phyloP scores from a whole-genome alignment of 2,113 vertebrate species.

The Fukomys damarensis region DNA sequence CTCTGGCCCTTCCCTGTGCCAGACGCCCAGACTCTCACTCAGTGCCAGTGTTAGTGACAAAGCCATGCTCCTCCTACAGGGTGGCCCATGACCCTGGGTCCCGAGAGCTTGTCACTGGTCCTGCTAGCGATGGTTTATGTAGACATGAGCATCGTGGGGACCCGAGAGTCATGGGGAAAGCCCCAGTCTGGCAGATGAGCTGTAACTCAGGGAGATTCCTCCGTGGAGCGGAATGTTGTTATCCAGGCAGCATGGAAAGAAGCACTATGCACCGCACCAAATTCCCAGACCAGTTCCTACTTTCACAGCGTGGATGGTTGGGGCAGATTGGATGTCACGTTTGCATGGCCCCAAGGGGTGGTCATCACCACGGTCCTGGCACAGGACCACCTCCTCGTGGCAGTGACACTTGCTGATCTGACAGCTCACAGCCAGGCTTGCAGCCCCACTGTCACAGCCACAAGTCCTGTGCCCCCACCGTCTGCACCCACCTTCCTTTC shows the following conservation, averaged over 20 bases:
- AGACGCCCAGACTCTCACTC: no score
- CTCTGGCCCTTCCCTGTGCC: background rate
- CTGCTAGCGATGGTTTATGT: background rate
- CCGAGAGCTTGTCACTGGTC: background rate
- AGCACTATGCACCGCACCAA: no score
- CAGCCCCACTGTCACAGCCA: accelerated
- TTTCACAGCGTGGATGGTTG: accelerated
- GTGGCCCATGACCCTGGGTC: no score
- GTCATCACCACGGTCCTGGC: accelerated
- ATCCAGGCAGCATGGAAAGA: background rate
- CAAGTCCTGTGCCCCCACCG: accelerated
- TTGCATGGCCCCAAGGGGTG: background rate
- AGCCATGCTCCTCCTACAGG: no score
- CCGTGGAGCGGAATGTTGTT: background rate
- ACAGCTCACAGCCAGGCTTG: background rate
- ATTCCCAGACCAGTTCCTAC: accelerated
- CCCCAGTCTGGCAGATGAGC: background rate
- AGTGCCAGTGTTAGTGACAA: no score
- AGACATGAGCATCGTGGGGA: background rate
- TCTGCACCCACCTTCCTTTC: background rate
- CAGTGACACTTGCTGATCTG: background rate
- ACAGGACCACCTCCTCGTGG: accelerated
- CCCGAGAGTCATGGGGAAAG: background rate
- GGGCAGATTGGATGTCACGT: accelerated
- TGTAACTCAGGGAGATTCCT: background rate